Evolutionary conservation across 2,888 invertebrate species (phyloP), one percentile per base, ranked within the genome.

Genomic region (Calameuta idolon): DNA sequence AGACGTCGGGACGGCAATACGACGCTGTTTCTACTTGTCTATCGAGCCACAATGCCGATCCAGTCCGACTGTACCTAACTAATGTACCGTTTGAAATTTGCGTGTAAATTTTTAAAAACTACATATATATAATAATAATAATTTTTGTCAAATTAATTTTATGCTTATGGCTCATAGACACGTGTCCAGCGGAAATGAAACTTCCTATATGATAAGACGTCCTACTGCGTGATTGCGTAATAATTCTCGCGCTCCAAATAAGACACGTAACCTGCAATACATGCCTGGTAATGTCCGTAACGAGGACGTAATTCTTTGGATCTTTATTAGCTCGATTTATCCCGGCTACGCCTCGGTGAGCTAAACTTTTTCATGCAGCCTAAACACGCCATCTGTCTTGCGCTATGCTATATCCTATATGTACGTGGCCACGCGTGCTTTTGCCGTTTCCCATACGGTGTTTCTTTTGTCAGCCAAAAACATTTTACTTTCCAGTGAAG

Each of bases 301-400:
- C 77, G 79, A 74, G 81, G 81, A 83, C 84, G 83, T 85, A 86
- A 86, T 80, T 77, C 80, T 79, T 81, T 77, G 76, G 83, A 87
- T 87, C 83, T 84, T 86, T 82, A 82, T 81, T 83, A 83, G 85
- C 84, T 86, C 85, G 82, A 87, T 88, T 89, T 87, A 83, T 82
- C 83, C 80, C 75, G 76, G 80, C 79, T 80, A 83, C 82, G 80
- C 79, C 82, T 84, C 82, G 79, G 80, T 79, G 81, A 83, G 81
- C 81, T 79, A 82, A 79, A 86, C 83, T 85, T 85, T 85, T 82
- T 83, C 79, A 82, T 80, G 80, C 81, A 55, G 55, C 55, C 55
- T 55, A 55, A 23, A 55, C 55, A 55, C 55, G 55, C 55, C 23
- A 55, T 9, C 55, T 31, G 31, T 31, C 0, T 55, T 55, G 23